Conservation (phyloP, 2,113 vertebrate genomes). For the Typhlomys cinereus region DNA sequence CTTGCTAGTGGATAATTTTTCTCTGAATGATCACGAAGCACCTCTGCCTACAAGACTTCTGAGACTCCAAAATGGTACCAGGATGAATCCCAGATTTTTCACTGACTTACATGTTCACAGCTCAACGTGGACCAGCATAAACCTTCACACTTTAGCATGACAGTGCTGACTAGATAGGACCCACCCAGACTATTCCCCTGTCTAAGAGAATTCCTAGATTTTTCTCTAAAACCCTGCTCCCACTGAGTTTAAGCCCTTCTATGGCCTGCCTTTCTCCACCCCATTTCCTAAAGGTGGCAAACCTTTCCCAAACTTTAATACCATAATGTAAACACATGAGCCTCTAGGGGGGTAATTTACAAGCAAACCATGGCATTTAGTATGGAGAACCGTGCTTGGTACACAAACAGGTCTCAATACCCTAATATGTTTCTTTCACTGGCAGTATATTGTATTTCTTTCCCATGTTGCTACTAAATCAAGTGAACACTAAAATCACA, state of each 20-base stretch:
- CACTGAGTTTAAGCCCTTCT: neutral
- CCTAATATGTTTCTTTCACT: neutral
- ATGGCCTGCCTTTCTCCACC: neutral
- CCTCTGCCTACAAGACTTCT: neutral
- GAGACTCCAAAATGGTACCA: neutral
- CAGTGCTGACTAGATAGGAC: neutral
- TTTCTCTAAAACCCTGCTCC: neutral
- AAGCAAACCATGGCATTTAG: neutral
- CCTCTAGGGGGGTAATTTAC: no score
- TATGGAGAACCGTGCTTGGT: neutral
- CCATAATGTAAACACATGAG: no score
- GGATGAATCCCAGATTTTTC: neutral
- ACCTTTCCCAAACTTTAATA: neutral
- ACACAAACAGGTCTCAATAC: neutral
- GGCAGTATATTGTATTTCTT: neutral
- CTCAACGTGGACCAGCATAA: rapidly evolving
- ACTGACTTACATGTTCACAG: no score
- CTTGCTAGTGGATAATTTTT: neutral
- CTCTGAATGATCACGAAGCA: neutral
- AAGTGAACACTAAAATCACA: neutral
- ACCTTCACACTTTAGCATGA: neutral
- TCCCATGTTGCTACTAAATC: neutral
- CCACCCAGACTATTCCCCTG: rapidly evolving
- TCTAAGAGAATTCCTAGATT: neutral
- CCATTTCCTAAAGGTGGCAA: neutral